Percentiles rank a stretch among this genome's conserved stretches.
phyloP scores from a whole-genome alignment of 2,113 vertebrate genomes.

The Hippocampus abdominalis region DNA sequence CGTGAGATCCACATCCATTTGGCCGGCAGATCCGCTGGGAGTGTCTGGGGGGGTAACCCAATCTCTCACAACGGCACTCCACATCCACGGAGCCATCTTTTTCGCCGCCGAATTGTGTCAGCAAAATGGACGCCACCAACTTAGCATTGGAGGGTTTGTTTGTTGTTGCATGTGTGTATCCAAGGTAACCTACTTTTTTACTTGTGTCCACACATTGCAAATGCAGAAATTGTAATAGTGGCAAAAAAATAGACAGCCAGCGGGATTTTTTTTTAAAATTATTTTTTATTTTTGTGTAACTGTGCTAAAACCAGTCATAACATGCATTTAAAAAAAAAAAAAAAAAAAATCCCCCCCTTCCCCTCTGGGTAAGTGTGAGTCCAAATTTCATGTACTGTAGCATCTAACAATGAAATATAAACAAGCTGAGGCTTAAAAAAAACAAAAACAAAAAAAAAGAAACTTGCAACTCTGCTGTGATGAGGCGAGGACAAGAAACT shows the following conservation, averaged over 20 bases:
- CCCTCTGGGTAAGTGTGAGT: not conserved
- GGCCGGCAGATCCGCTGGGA: constrained; percentile 66
- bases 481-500: constrained; percentile 53
- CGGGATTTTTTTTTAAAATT: too few species aligned
- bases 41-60: constrained; percentile 69
- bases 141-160: constrained; percentile 21
- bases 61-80: constrained; percentile 68
- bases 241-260: not conserved
- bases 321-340: too few species aligned
- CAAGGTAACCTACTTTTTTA: not conserved
- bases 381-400: constrained; percentile 51
- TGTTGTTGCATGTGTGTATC: not conserved
- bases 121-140: constrained; percentile 60
- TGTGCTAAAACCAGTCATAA: not conserved
- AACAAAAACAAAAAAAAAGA: constrained; percentile 1
- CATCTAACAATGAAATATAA: constrained; percentile 66
- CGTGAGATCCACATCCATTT: constrained; percentile 76
- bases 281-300: not conserved
- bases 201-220: not conserved
- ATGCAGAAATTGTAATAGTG: not conserved
- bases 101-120: constrained; percentile 64
- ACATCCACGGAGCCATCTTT: constrained; percentile 66
- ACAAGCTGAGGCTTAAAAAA: constrained; percentile 49
- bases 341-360: too few species aligned
- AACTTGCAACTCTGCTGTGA: constrained; percentile 51